These are phyloP conservation scores for Amblyopsis rosae DNA, from an alignment of 2,113 vertebrate species.

Conservation along the genomic window DNA sequence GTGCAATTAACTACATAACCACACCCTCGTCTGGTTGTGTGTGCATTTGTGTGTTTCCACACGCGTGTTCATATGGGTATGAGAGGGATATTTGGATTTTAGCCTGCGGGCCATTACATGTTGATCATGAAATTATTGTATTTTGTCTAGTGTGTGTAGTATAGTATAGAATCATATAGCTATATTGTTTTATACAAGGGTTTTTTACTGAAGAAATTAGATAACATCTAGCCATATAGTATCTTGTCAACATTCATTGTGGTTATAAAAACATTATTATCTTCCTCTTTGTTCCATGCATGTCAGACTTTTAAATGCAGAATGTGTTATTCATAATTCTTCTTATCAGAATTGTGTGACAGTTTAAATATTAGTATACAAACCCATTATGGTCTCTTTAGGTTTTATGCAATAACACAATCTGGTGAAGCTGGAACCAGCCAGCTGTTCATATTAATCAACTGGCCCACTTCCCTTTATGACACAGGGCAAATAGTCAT, in stretches of 20 bases:
- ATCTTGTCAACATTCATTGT: constrained; percentile 69
- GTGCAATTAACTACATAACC: constrained; percentile 64
- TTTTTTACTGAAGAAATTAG: constrained; percentile 10
- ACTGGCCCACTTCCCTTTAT: constrained; percentile 61
- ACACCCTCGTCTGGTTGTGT: constrained; percentile 31
- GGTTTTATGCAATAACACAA: constrained; percentile 52
- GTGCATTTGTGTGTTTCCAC: neutral
- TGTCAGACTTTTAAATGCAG: constrained; percentile 41
- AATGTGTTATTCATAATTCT: constrained; percentile 59
- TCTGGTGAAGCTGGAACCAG: constrained; percentile 40
- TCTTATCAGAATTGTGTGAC: constrained; percentile 63
- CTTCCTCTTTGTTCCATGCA: constrained; percentile 60
- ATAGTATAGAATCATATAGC: constrained; percentile 18
- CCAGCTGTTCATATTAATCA: constrained; percentile 67
- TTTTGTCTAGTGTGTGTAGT: neutral
- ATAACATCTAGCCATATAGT: constrained; percentile 47
- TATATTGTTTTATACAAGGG: neutral
- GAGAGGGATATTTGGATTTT: neutral
- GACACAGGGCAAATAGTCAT: constrained; percentile 70
- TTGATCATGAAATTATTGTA: constrained; percentile 31
- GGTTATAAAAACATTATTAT: constrained; percentile 61
- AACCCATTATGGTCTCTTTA: constrained; percentile 48
- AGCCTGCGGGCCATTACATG: constrained; percentile 48
- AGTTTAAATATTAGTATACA: constrained; percentile 56
- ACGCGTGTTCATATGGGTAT: neutral